These are phyloP conservation scores for Merodon equestris DNA, from an alignment of 2,888 invertebrate species.

Conservation along the genomic window DNA sequence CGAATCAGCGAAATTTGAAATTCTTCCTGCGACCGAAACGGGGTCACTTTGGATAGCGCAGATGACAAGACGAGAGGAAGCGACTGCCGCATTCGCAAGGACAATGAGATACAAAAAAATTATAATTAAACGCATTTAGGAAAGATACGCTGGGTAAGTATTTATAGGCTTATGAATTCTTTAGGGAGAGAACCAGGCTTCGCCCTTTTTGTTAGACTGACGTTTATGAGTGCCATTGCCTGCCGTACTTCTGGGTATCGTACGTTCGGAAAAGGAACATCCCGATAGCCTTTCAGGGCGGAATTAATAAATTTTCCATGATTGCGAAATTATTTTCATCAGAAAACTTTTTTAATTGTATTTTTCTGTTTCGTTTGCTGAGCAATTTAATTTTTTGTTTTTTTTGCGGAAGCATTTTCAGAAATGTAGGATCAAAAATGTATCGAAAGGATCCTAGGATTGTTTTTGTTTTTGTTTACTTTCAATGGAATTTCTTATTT, in stretches of 20 bases:
- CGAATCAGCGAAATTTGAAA: slow-evolving; percentile 16
- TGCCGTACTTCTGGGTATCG: not conserved
- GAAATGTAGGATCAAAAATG: too few species aligned
- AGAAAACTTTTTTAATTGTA: slow-evolving; percentile 7
- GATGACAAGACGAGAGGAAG: not conserved
- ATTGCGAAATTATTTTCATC: slow-evolving; percentile 43
- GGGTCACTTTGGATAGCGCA: slow-evolving; percentile 22
- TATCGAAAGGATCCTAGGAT: too few species aligned
- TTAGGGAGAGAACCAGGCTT: slow-evolving; percentile 20
- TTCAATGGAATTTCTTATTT: too few species aligned
- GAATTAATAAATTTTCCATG: slow-evolving; percentile 57
- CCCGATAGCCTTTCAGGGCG: slow-evolving; percentile 36
- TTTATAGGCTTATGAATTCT: slow-evolving; percentile 29
- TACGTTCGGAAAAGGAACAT: not conserved
- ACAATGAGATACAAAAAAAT: slow-evolving; percentile 7
- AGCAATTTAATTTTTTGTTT: too few species aligned
- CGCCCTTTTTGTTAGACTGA: slow-evolving; percentile 22
- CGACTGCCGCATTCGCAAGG: not conserved
- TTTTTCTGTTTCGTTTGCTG: not conserved
- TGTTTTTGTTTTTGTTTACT: too few species aligned
- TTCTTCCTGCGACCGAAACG: slow-evolving; percentile 12
- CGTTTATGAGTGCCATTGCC: not conserved
- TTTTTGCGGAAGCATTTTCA: not conserved
- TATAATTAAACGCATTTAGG: slow-evolving; percentile 39
- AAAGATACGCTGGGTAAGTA: slow-evolving; percentile 29